Conservation (phyloP, 2,888 invertebrate species). For the Leptinotarsa haldemani region DNA sequence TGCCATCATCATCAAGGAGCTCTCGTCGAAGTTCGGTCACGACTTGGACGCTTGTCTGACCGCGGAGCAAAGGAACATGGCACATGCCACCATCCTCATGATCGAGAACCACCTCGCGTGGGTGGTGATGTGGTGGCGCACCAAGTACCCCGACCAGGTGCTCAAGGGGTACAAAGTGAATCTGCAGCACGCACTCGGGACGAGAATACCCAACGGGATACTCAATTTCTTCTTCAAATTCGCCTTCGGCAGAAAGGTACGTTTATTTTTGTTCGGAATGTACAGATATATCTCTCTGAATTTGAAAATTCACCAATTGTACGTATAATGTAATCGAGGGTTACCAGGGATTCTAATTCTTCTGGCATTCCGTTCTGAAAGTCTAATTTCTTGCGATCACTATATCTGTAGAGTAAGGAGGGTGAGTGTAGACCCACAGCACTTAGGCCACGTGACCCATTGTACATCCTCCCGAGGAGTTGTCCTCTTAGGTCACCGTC, state of each 20-base stretch:
- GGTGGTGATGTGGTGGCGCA: slow-evolving; percentile 95
- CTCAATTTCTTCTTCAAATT: slow-evolving; percentile 92
- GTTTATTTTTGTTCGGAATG: neutral
- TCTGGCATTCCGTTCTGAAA: too few species aligned
- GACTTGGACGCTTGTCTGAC: slow-evolving; percentile 86
- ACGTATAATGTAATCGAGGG: too few species aligned
- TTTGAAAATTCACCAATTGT: too few species aligned
- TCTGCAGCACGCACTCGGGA: slow-evolving; percentile 87
- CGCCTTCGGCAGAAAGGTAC: slow-evolving; percentile 86
- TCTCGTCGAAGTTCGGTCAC: slow-evolving; percentile 84
- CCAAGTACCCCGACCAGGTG: slow-evolving; percentile 89
- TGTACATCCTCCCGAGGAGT: too few species aligned
- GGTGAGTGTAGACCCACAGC: too few species aligned
- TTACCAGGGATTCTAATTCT: too few species aligned
- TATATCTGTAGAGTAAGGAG: too few species aligned
- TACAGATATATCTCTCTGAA: too few species aligned
- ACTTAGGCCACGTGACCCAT: too few species aligned
- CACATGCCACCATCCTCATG: slow-evolving; percentile 94
- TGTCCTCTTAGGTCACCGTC: too few species aligned
- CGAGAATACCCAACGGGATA: slow-evolving; percentile 87
- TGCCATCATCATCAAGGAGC: slow-evolving; percentile 88
- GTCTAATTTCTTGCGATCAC: too few species aligned
- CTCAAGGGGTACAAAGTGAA: slow-evolving; percentile 93
- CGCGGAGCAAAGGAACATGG: slow-evolving; percentile 86
- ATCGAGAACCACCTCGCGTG: slow-evolving; percentile 93